Evolutionary conservation across 2,888 invertebrate species (phyloP).

Genomic region (Coelopa pilipes): DNA sequence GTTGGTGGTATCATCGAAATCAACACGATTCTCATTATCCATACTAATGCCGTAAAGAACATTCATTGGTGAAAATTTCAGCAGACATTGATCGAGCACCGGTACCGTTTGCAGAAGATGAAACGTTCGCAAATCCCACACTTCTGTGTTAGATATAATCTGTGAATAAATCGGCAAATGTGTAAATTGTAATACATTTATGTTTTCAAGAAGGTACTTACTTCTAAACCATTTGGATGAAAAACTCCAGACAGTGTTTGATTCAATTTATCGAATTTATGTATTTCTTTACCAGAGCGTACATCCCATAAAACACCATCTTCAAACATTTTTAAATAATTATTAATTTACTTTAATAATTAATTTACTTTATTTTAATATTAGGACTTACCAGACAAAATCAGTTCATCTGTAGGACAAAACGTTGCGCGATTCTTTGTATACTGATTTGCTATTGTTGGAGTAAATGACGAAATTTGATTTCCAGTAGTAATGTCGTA

Average conservation of each 20-base stretch:
- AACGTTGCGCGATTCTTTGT: slow-evolving; percentile 94
- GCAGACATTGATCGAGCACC: slow-evolving; percentile 87
- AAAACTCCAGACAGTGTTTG: slow-evolving; percentile 94
- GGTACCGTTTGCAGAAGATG: slow-evolving; percentile 94
- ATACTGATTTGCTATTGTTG: slow-evolving; percentile 90
- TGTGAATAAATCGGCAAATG: slow-evolving; percentile 56
- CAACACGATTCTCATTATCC: slow-evolving; percentile 77
- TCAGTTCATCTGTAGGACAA: slow-evolving; percentile 91
- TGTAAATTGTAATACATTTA: background rate
- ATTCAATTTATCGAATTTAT: slow-evolving; percentile 98
- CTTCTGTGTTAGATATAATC: slow-evolving; percentile 97
- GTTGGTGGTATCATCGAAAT: slow-evolving; percentile 78
- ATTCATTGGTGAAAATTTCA: slow-evolving; percentile 87
- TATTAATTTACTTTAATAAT: slow-evolving; percentile 7
- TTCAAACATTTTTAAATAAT: slow-evolving; percentile 47
- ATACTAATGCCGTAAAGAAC: slow-evolving; percentile 88
- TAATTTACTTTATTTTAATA: background rate
- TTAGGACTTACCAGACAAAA: slow-evolving; percentile 75
- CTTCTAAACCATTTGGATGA: slow-evolving; percentile 95
- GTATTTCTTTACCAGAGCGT: slow-evolving; percentile 85
- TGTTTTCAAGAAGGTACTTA: slow-evolving; percentile 55
- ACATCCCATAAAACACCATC: slow-evolving; percentile 98
- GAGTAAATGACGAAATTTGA: slow-evolving; percentile 78
- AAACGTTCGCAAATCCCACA: slow-evolving; percentile 97
- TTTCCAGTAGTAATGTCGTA: slow-evolving; percentile 89